Evolutionary conservation across 1,140 invertebrate species (phyloP).

Genomic region (Nasonia longicornis): DNA sequence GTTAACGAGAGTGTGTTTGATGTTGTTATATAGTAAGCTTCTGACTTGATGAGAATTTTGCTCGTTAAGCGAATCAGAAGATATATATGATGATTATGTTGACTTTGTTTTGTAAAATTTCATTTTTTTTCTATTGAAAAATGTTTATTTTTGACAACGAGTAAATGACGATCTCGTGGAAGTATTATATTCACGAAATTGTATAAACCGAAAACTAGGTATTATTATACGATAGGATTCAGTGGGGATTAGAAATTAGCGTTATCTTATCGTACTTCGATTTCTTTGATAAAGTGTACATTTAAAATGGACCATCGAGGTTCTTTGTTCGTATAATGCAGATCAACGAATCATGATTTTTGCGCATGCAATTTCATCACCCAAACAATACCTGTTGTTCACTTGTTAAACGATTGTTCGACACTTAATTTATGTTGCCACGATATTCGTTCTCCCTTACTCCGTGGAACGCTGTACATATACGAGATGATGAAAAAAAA

Average conservation of each 20-base stretch:
- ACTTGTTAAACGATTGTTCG: conserved; percentile 37
- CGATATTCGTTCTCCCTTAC: conserved; percentile 17
- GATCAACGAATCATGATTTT: not conserved
- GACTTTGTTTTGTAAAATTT: conserved; percentile 20
- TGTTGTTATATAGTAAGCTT: conserved; percentile 32
- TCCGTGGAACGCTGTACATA: conserved; percentile 38
- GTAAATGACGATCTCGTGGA: not conserved
- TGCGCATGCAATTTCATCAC: not conserved
- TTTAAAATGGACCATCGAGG: not conserved
- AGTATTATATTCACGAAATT: too few relatives aligned
- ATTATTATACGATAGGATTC: too few relatives aligned
- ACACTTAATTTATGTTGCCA: conserved; percentile 21
- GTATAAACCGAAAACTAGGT: too few relatives aligned
- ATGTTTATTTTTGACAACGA: not conserved
- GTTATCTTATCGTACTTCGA: not conserved
- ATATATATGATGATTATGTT: conserved; percentile 17
- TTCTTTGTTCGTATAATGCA: not conserved
- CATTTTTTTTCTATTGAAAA: not conserved
- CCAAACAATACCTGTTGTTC: not conserved
- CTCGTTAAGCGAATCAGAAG: not conserved
- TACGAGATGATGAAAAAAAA: conserved; percentile 17
- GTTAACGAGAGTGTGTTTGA: conserved; percentile 31
- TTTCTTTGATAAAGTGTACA: not conserved
- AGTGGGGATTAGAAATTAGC: not conserved
- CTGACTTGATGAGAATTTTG: not conserved